Percentiles rank a stretch among this genome's conserved stretches.
These are phyloP conservation scores for Drosophila melanica DNA, from an alignment of 1,140 invertebrate genomes.

Conservation along the genomic window DNA sequence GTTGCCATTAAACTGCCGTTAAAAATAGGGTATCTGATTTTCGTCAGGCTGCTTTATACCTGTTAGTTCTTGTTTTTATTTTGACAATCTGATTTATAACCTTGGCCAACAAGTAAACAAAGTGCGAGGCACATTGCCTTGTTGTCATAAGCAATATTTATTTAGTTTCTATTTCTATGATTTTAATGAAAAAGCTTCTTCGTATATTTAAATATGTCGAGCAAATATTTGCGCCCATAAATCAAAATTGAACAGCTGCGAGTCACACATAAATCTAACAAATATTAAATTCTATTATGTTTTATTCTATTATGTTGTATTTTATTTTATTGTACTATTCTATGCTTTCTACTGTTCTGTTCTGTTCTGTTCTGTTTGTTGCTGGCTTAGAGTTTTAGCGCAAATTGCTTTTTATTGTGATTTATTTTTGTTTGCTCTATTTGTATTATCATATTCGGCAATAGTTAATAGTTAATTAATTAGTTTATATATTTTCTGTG, in stretches of 20 bases:
- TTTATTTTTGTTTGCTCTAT: background rate
- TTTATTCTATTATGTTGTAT: constrained; percentile 7
- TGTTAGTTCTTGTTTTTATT: constrained; percentile 15
- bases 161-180: constrained; percentile 57
- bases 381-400: background rate
- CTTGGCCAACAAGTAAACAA: constrained; percentile 47
- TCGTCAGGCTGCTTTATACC: no score
- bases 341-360: background rate
- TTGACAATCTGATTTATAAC: constrained; percentile 51
- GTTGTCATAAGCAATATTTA: constrained; percentile 51
- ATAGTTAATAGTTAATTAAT: no score
- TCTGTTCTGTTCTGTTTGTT: background rate
- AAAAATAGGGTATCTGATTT: constrained; percentile 3
- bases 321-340: background rate
- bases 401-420: background rate
- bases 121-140: constrained; percentile 34
- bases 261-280: constrained; percentile 33
- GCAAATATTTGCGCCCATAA: constrained; percentile 49
- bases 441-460: no score
- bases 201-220: constrained; percentile 46
- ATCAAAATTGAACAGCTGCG: constrained; percentile 48
- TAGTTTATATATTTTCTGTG: no score
- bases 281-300: constrained; percentile 8
- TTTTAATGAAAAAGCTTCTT: constrained; percentile 54
- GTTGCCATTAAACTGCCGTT: background rate